Conservation (phyloP, 2,113 vertebrate genomes). For the Megaleporinus macrocephalus region DNA sequence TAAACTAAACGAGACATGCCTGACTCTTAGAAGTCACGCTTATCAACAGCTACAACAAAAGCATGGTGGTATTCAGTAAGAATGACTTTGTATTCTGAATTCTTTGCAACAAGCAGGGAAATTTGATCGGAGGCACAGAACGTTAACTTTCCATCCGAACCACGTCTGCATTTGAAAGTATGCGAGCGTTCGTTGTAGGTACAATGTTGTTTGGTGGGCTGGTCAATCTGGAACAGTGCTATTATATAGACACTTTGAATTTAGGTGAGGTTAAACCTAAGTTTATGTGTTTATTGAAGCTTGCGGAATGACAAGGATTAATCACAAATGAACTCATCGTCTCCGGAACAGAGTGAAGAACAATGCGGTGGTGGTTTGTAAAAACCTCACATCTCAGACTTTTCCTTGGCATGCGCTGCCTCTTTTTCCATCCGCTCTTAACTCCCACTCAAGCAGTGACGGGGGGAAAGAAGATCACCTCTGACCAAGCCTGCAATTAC, state of each 20-base stretch:
- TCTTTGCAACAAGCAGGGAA: no score
- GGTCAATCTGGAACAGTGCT: no score
- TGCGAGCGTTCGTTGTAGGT: no score
- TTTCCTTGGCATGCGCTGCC: conserved; percentile 64
- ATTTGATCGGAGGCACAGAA: no score
- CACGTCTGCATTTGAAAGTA: no score
- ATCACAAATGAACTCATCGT: neutral
- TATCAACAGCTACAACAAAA: no score
- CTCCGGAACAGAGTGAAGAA: neutral
- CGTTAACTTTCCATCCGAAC: no score
- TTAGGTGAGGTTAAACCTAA: neutral
- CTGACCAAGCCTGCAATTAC: conserved; percentile 74
- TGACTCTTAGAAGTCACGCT: neutral
- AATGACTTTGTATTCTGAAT: no score
- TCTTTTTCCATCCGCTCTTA: conserved; percentile 60
- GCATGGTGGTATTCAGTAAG: no score
- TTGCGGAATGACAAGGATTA: neutral
- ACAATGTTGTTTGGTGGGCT: no score
- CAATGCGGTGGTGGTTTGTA: neutral
- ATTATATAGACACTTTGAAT: no score
- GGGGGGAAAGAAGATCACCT: conserved; percentile 68
- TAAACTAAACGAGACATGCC: neutral
- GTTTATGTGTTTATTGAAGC: neutral
- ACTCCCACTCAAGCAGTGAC: conserved; percentile 56
- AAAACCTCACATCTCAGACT: conserved; percentile 51